Evolutionary conservation across 2,888 invertebrate genomes (phyloP).

Genomic region (Boloria euphrosyne): DNA sequence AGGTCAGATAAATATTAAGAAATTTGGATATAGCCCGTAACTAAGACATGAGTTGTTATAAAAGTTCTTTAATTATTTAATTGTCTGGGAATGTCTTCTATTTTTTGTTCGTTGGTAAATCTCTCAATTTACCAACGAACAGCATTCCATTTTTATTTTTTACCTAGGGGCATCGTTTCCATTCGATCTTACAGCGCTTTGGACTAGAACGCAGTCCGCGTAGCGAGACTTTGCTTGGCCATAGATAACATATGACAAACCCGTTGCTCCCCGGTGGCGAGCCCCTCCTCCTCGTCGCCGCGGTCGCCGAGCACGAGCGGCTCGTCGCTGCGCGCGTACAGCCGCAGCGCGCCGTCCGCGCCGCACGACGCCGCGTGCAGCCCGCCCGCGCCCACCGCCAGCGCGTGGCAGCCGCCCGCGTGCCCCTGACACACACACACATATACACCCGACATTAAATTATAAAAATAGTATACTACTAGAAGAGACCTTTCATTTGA

Average conservation of each 20-base stretch:
- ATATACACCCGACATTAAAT: background rate
- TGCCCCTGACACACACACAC: constrained; percentile 85
- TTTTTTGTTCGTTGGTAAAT: too few relatives aligned
- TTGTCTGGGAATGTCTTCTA: too few relatives aligned
- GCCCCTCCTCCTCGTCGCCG: constrained; percentile 92
- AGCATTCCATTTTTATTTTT: too few relatives aligned
- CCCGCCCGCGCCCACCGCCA: constrained; percentile 92
- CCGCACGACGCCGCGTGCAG: constrained; percentile 90
- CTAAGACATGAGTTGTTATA: too few relatives aligned
- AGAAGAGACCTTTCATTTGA: too few relatives aligned
- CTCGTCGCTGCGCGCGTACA: constrained; percentile 93
- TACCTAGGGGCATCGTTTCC: background rate
- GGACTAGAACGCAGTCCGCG: too few relatives aligned
- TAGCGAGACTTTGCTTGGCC: too few relatives aligned
- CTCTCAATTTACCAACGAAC: too few relatives aligned
- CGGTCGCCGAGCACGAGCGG: constrained; percentile 96
- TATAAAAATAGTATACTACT: background rate
- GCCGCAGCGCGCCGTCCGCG: constrained; percentile 92
- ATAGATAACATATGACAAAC: constrained; percentile 53
- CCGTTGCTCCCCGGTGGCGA: constrained; percentile 87
- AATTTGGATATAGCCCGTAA: too few relatives aligned
- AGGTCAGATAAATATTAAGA: too few relatives aligned
- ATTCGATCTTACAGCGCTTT: too few relatives aligned
- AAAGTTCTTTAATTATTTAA: too few relatives aligned
- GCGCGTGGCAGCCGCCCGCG: constrained; percentile 88